phyloP scores from a whole-genome alignment of 2,113 vertebrate species.

The Microcebus jonahi region DNA sequence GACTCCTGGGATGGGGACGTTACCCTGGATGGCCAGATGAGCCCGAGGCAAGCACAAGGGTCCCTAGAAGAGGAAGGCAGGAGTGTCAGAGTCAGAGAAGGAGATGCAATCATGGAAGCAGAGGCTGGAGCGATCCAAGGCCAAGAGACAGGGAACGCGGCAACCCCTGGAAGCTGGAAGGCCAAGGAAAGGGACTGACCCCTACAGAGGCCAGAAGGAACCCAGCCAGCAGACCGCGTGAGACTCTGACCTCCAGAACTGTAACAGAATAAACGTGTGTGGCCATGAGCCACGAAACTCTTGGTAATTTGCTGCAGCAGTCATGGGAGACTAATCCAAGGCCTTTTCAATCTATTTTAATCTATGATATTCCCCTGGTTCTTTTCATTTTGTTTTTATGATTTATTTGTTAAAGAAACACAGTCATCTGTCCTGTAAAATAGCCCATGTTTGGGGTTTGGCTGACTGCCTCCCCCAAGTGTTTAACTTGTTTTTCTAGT shows the following conservation, averaged over 20 bases:
- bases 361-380: background rate
- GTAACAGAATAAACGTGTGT: background rate
- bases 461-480: background rate
- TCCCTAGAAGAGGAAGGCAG: too few relatives aligned
- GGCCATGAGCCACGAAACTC: background rate
- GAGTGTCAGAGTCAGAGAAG: too few relatives aligned
- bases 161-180: background rate
- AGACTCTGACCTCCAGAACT: background rate
- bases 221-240: rapidly evolving
- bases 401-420: background rate
- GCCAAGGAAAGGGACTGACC: too few relatives aligned
- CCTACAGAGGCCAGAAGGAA: too few relatives aligned
- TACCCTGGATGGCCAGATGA: background rate
- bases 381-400: background rate
- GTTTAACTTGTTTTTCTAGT: background rate
- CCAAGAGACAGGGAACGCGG: background rate
- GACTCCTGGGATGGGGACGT: background rate
- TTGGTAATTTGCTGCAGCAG: background rate
- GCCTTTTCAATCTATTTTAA: background rate
- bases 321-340: background rate
- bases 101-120: background rate
- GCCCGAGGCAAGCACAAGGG: too few relatives aligned
- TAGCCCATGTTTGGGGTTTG: background rate
- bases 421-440: background rate
- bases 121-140: background rate